Percentiles rank a stretch among this genome's conserved stretches.
phyloP scores from a whole-genome alignment of 2,113 vertebrate genomes.

The Balaeniceps rex region DNA sequence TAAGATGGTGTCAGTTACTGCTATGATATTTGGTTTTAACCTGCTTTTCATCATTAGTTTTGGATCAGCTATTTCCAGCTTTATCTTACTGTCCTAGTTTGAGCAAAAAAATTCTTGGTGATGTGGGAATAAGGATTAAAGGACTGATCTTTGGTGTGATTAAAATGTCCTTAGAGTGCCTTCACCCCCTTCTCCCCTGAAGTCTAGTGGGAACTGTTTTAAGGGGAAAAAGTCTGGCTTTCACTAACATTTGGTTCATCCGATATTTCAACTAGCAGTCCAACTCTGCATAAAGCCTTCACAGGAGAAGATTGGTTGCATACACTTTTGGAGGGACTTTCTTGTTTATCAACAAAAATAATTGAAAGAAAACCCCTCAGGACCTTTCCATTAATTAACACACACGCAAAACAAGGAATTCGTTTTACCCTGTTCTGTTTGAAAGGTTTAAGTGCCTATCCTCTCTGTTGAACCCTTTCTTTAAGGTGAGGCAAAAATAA shows the following conservation, averaged over 20 bases:
- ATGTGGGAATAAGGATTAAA: slow-evolving; percentile 29
- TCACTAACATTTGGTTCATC: background rate
- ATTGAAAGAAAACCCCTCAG: background rate
- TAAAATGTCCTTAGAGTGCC: slow-evolving; percentile 2
- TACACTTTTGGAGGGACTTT: background rate
- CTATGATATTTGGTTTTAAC: slow-evolving; percentile 6
- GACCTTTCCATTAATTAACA: background rate
- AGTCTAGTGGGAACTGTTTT: background rate
- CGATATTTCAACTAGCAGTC: background rate
- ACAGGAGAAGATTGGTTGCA: background rate
- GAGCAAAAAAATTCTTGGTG: background rate
- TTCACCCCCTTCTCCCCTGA: background rate
- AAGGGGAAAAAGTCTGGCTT: background rate
- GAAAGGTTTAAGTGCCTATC: background rate
- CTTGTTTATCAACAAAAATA: slow-evolving; percentile 3
- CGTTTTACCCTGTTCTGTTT: background rate
- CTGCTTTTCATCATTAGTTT: background rate
- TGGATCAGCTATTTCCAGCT: background rate
- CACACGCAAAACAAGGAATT: background rate
- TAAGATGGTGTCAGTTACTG: slow-evolving; percentile 34
- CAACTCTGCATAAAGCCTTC: background rate
- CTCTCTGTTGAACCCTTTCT: background rate
- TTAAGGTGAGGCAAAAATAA: slow-evolving; percentile 30
- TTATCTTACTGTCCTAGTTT: background rate
- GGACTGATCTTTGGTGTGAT: background rate